These are phyloP conservation scores for Lepus townsendii DNA, from an alignment of 2,797 vertebrate species.

Conservation along the genomic window DNA sequence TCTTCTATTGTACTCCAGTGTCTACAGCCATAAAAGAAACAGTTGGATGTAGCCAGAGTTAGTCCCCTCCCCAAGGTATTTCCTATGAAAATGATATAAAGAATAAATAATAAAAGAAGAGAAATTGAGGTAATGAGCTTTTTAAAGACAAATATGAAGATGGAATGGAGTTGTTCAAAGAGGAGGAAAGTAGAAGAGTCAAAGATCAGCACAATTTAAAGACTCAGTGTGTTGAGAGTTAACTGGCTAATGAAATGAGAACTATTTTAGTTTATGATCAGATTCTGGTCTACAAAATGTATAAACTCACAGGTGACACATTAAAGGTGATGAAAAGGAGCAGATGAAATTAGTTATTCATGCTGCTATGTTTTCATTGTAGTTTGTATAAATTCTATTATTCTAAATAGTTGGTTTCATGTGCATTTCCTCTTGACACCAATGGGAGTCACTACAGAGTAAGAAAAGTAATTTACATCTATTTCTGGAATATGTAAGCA, in stretches of 20 bases:
- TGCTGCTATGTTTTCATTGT: neutral
- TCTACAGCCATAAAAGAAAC: neutral
- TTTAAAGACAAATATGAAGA: neutral
- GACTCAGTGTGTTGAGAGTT: neutral
- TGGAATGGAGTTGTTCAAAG: neutral
- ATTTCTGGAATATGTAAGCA: neutral
- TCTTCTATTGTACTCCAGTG: neutral
- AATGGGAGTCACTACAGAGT: neutral
- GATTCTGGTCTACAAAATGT: neutral
- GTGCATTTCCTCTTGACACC: neutral
- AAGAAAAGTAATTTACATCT: neutral
- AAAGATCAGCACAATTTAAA: neutral
- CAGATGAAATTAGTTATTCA: neutral
- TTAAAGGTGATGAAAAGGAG: neutral
- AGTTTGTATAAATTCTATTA: neutral
- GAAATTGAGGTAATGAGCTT: neutral
- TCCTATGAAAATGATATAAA: neutral
- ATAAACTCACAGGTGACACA: neutral
- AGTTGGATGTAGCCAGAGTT: neutral
- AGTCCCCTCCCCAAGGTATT: neutral
- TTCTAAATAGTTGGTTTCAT: neutral
- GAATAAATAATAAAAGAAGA: neutral
- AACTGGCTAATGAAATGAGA: neutral
- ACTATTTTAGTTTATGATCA: neutral
- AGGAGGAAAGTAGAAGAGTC: neutral